A percentile compares a stretch with the other conserved stretches of the same genome.
Conservation (phyloP, 2,888 invertebrate species). For the Thymelicus lineola region DNA sequence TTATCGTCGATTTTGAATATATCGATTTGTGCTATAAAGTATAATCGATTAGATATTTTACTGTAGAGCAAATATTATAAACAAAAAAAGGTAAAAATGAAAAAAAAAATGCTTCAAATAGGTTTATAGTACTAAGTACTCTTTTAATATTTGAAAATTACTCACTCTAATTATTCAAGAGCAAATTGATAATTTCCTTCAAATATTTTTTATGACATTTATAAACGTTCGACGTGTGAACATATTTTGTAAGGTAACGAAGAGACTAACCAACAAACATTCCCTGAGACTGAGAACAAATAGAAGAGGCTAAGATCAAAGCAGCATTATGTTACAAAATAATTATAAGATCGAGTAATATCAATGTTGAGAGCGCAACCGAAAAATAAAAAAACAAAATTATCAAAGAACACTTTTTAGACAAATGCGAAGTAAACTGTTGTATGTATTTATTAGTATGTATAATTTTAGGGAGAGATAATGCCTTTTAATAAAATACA, state of each 20-base stretch:
- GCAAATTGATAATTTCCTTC: conserved; percentile 65
- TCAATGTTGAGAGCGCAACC: conserved; percentile 27
- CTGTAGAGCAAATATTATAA: conserved; percentile 54
- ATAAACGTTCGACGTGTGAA: conserved; percentile 65
- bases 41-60: conserved; percentile 49
- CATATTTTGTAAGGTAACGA: conserved; percentile 81
- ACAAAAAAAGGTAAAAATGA: conserved; percentile 42
- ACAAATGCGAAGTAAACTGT: background rate
- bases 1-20: conserved; percentile 51
- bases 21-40: conserved; percentile 54
- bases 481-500: no score
- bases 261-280: conserved; percentile 83
- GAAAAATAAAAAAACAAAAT: background rate
- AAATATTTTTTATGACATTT: conserved; percentile 80
- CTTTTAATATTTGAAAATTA: conserved; percentile 49
- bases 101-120: conserved; percentile 67
- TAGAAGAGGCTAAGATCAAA: conserved; percentile 78
- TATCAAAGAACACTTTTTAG: background rate
- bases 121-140: conserved; percentile 65
- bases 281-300: conserved; percentile 80
- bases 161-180: conserved; percentile 51
- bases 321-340: conserved; percentile 58
- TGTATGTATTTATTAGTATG: background rate
- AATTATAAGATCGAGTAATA: conserved; percentile 57
- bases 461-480: no score